phyloP scores from a whole-genome alignment of 2,797 vertebrate genomes.

The Sebastes vulpes region DNA sequence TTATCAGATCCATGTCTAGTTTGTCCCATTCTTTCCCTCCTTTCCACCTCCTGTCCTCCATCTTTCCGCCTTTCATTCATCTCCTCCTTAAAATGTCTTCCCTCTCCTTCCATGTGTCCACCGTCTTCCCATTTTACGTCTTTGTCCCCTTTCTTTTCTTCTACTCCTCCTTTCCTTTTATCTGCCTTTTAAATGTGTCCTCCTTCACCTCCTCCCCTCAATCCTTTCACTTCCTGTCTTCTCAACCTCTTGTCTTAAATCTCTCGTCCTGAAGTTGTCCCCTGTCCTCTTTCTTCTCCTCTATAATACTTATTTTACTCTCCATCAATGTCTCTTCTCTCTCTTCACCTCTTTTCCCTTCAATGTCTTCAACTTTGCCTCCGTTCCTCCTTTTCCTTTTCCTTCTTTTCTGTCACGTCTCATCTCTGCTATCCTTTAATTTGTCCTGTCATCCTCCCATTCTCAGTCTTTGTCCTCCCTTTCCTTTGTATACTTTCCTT shows the following conservation, averaged over 20 bases:
- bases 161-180: not conserved
- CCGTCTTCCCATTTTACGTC: not conserved
- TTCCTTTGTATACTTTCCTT: not conserved
- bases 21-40: not conserved
- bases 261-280: not conserved
- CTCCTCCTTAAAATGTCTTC: not conserved
- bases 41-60: not conserved
- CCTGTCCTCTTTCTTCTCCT: not conserved
- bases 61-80: not conserved
- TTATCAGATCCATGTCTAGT: not conserved
- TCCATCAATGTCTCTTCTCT: not conserved
- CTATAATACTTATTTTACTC: not conserved
- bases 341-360: not conserved
- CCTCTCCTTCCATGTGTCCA: not conserved
- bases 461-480: not conserved
- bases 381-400: not conserved
- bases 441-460: not conserved
- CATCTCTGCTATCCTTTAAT: not conserved
- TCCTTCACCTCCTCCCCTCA: not conserved
- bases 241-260: not conserved
- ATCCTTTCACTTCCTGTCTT: not conserved
- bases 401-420: not conserved
- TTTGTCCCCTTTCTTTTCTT: not conserved
- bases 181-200: not conserved
- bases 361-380: not conserved